Evolutionary conservation across 2,888 invertebrate species (phyloP).

Genomic region (Colletes collaris): DNA sequence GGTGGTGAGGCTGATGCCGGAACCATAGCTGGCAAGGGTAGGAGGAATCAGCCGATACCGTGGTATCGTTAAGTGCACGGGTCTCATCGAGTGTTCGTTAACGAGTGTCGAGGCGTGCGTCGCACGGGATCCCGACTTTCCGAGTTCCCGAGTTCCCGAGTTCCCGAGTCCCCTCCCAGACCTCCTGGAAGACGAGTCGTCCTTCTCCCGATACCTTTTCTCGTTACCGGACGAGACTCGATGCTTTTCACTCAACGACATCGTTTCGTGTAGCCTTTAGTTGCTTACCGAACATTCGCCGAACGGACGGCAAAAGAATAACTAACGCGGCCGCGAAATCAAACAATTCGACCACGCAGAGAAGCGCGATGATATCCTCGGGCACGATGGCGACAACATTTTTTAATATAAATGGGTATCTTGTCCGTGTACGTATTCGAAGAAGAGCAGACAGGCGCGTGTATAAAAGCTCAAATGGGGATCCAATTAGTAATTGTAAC

Average conservation of each 20-base stretch:
- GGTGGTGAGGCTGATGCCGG: too few species aligned
- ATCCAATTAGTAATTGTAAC: conserved; percentile 61
- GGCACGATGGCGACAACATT: conserved; percentile 33
- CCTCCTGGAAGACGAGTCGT: conserved; percentile 14
- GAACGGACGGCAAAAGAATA: conserved; percentile 8
- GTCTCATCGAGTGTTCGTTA: conserved; percentile 53
- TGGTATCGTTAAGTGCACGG: conserved; percentile 11
- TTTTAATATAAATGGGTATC: too few species aligned
- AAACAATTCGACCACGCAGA: conserved; percentile 44
- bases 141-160: too few species aligned
- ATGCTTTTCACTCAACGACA: not conserved
- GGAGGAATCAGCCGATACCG: too few species aligned
- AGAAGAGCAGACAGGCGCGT: not conserved
- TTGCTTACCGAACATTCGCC: conserved; percentile 14
- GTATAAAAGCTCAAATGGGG: conserved; percentile 20
- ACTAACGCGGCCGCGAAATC: conserved; percentile 38
- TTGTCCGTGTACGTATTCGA: not conserved
- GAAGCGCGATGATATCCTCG: conserved; percentile 4
- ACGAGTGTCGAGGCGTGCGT: conserved; percentile 40
- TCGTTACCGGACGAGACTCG: conserved; percentile 42
- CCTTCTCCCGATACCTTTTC: conserved; percentile 27
- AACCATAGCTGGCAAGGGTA: too few species aligned
- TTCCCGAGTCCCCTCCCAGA: not conserved
- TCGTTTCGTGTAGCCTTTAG: conserved; percentile 16
- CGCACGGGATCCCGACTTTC: conserved; percentile 26